phyloP scores from a whole-genome alignment of 2,888 invertebrate genomes.

The Chrysodeixis includens region DNA sequence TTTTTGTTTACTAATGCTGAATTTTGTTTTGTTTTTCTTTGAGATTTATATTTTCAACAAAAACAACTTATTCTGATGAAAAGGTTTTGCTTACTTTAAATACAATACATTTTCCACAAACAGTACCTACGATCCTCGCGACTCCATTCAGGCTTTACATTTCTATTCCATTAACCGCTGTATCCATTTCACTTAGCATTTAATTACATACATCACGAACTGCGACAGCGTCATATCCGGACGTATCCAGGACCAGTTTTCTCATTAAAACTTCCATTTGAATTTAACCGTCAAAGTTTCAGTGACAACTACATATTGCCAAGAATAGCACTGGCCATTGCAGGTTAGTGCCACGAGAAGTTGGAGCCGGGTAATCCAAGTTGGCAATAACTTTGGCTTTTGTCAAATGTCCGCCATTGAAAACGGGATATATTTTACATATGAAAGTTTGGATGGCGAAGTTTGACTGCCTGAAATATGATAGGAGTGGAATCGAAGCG shows the following conservation, averaged over 20 bases:
- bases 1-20: conserved; percentile 5
- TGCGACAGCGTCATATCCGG: conserved; percentile 24
- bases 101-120: background rate
- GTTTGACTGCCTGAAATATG: conserved; percentile 31
- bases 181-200: conserved; percentile 39
- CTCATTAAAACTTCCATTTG: conserved; percentile 57
- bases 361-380: conserved; percentile 52
- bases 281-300: conserved; percentile 47
- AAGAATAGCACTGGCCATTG: conserved; percentile 49
- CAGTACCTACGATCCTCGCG: background rate
- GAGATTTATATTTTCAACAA: conserved; percentile 23
- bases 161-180: conserved; percentile 21
- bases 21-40: conserved; percentile 8
- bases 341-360: conserved; percentile 35
- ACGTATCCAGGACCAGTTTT: conserved; percentile 30
- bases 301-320: conserved; percentile 37
- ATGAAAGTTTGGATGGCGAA: conserved; percentile 47
- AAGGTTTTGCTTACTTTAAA: background rate
- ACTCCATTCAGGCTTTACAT: conserved; percentile 13
- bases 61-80: background rate
- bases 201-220: conserved; percentile 31
- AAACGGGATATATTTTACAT: conserved; percentile 54
- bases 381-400: conserved; percentile 50
- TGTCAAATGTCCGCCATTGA: conserved; percentile 53
- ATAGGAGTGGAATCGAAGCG: conserved; percentile 7